phyloP scores from a whole-genome alignment of 2,888 invertebrate species.

The Caenorhabditis sinica region DNA sequence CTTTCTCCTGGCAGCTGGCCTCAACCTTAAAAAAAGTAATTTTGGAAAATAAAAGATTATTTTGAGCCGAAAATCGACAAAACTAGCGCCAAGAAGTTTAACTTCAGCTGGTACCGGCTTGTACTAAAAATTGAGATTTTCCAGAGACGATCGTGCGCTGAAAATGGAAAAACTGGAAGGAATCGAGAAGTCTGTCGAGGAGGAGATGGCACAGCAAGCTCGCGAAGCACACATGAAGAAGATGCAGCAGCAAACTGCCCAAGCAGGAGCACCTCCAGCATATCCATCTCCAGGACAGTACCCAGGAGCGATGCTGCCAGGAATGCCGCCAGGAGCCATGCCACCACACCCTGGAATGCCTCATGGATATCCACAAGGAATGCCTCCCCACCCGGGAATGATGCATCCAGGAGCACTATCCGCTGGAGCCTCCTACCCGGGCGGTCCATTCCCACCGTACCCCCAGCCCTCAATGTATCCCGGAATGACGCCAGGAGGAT shows the following conservation, averaged over 20 bases:
- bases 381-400: conserved; percentile 13
- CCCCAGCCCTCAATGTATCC: conserved; percentile 34
- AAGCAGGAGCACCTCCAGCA: neutral
- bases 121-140: conserved; percentile 49
- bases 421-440: conserved; percentile 52
- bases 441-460: conserved; percentile 28
- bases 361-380: too few relatives aligned
- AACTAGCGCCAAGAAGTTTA: too few relatives aligned
- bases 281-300: conserved; percentile 61
- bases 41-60: too few relatives aligned
- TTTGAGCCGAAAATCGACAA: too few relatives aligned
- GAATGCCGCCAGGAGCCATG: conserved; percentile 27
- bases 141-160: conserved; percentile 53
- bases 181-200: conserved; percentile 49
- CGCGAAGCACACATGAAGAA: conserved; percentile 34
- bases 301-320: conserved; percentile 43
- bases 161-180: conserved; percentile 64
- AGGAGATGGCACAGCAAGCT: conserved; percentile 46
- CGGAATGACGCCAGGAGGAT: conserved; percentile 44
- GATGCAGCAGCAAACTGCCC: conserved; percentile 37
- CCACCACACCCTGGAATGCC: conserved; percentile 33
- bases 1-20: too few relatives aligned
- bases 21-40: too few relatives aligned
- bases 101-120: conserved; percentile 48
- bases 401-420: conserved; percentile 32